Conservation (phyloP, 2,797 vertebrate genomes). For the Synanceia verrucosa region DNA sequence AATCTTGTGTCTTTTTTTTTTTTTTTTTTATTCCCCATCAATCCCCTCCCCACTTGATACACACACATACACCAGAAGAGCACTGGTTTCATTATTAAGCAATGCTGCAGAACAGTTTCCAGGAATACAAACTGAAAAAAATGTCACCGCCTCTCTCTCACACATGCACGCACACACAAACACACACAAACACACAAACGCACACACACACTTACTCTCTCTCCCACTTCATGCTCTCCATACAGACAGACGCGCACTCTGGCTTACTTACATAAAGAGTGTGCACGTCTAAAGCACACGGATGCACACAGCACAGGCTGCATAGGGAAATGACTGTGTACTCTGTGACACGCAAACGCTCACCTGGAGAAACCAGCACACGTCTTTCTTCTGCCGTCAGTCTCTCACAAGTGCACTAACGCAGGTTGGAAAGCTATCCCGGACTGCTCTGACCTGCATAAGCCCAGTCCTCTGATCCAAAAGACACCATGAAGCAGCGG, state of each 20-base stretch:
- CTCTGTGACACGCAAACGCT: constrained; percentile 65
- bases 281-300: constrained; percentile 36
- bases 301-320: constrained; percentile 39
- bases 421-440: constrained; percentile 44
- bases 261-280: constrained; percentile 69
- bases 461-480: constrained; percentile 66
- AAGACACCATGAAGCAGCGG: constrained; percentile 62
- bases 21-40: constrained; percentile 25
- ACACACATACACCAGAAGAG: constrained; percentile 47
- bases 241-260: constrained; percentile 63
- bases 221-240: constrained; percentile 67
- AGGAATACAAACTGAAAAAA: constrained; percentile 82
- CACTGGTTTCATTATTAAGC: constrained; percentile 82
- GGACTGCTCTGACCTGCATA: constrained; percentile 75
- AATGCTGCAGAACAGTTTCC: constrained; percentile 84
- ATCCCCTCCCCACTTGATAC: constrained; percentile 15
- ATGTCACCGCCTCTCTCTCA: constrained; percentile 65
- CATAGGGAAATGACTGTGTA: constrained; percentile 67
- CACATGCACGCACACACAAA: background rate
- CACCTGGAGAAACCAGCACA: constrained; percentile 70
- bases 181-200: constrained; percentile 21
- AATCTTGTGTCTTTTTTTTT: constrained; percentile 67
- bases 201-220: constrained; percentile 20
- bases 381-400: constrained; percentile 47
- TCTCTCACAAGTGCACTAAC: constrained; percentile 48